Conservation (phyloP, 2,888 invertebrate genomes). For the Liopterus haemorrhoidalis region DNA sequence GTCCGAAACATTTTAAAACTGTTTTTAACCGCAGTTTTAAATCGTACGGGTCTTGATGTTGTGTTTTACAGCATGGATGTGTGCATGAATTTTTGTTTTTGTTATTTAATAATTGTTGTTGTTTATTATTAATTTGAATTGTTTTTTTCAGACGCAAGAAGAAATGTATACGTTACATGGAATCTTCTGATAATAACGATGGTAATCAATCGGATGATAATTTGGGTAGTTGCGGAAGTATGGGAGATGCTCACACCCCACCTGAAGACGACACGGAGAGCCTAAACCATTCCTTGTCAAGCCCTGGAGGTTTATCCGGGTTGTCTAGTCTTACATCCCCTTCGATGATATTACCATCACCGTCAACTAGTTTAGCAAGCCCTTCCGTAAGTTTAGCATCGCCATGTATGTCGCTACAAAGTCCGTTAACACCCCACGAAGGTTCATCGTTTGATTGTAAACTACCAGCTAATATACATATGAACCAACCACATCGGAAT, state of each 20-base stretch:
- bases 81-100: no score
- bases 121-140: conserved; percentile 13
- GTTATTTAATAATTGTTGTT: no score
- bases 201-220: conserved; percentile 66
- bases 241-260: conserved; percentile 61
- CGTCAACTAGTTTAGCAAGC: conserved; percentile 65
- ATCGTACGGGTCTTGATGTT: no score
- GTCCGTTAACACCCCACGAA: conserved; percentile 45
- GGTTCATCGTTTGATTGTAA: conserved; percentile 42
- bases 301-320: conserved; percentile 59
- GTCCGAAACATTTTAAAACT: no score
- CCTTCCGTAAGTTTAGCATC: conserved; percentile 57
- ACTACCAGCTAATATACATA: conserved; percentile 35
- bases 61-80: no score
- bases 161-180: conserved; percentile 94
- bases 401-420: conserved; percentile 51
- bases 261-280: conserved; percentile 64
- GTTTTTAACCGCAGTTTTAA: no score
- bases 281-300: conserved; percentile 55
- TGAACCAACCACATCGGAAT: conserved; percentile 53
- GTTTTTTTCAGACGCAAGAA: conserved; percentile 80
- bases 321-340: conserved; percentile 66
- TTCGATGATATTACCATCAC: conserved; percentile 69
- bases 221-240: conserved; percentile 74
- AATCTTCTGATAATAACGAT: conserved; percentile 62